Conservation (phyloP, 2,113 vertebrate genomes). For the Rhea americana region DNA sequence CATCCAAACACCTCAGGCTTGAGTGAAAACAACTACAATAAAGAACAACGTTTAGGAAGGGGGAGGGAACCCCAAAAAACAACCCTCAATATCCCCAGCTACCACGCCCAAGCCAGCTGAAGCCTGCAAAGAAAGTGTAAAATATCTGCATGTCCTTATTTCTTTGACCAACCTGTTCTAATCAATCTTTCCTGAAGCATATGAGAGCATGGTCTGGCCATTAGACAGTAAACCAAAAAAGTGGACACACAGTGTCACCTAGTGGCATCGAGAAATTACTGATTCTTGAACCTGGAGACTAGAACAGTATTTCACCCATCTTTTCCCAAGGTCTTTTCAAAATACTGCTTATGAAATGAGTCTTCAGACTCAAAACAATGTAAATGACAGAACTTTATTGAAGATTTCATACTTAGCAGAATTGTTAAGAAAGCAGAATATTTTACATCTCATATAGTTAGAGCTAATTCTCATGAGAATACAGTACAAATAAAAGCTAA, state of each 20-base stretch:
- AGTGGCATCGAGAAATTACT: not conserved
- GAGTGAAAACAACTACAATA: not conserved
- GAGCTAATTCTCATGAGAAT: constrained; percentile 72
- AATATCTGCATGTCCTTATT: not conserved
- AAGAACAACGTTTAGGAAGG: not conserved
- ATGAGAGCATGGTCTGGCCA: not conserved
- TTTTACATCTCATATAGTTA: constrained; percentile 79
- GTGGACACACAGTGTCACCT: constrained; percentile 49
- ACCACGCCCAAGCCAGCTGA: not conserved
- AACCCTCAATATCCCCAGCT: not conserved
- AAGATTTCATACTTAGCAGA: constrained; percentile 70
- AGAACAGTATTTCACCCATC: accelerated
- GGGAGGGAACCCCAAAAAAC: accelerated
- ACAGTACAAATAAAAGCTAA: constrained; percentile 69
- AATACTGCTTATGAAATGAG: not conserved
- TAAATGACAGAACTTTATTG: constrained; percentile 76
- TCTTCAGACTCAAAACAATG: not conserved
- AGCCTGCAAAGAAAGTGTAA: not conserved
- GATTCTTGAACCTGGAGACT: too few species aligned
- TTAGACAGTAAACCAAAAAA: not conserved
- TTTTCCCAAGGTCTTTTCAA: not conserved
- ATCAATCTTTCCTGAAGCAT: not conserved
- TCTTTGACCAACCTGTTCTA: not conserved
- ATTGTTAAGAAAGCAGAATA: constrained; percentile 78
- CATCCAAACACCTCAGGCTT: not conserved